A percentile compares a stretch with the other conserved stretches of the same genome.
Evolutionary conservation across 2,888 invertebrate genomes (phyloP).

Genomic region (Nemoura dubitans): DNA sequence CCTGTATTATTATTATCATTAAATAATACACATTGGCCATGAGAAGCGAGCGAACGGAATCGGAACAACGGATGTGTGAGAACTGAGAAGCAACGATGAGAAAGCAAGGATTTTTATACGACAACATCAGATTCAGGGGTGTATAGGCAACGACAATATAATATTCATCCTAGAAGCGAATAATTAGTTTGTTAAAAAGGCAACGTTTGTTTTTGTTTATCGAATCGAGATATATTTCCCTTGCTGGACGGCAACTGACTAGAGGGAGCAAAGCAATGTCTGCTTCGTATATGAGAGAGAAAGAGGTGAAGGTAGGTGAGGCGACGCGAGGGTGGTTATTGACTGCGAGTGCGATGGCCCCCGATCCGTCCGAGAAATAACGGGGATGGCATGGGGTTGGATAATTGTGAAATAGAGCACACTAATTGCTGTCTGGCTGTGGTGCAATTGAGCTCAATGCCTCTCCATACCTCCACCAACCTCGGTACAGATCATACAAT

Average conservation of each 20-base stretch:
- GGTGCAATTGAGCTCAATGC: background rate
- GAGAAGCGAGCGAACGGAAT: background rate
- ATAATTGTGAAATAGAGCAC: slow-evolving; percentile 4
- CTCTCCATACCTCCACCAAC: background rate
- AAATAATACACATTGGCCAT: background rate
- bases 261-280: background rate
- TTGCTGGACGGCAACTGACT: background rate
- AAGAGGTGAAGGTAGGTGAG: background rate
- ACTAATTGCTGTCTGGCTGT: slow-evolving; percentile 12
- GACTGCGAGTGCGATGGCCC: background rate
- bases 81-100: background rate
- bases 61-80: slow-evolving; percentile 5
- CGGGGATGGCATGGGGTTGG: background rate
- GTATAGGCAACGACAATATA: too few relatives aligned
- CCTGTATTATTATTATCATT: background rate
- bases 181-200: background rate
- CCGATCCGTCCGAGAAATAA: background rate
- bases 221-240: background rate
- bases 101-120: background rate
- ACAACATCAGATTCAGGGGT: background rate
- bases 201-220: background rate
- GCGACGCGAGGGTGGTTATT: background rate
- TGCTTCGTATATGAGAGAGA: background rate
- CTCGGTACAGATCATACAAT: background rate
- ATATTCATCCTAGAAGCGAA: too few relatives aligned